Evolutionary conservation across 2,797 vertebrate genomes (phyloP), one percentile per base, ranked within the genome.

Genomic region (Cryptoblepharus egeriae): DNA sequence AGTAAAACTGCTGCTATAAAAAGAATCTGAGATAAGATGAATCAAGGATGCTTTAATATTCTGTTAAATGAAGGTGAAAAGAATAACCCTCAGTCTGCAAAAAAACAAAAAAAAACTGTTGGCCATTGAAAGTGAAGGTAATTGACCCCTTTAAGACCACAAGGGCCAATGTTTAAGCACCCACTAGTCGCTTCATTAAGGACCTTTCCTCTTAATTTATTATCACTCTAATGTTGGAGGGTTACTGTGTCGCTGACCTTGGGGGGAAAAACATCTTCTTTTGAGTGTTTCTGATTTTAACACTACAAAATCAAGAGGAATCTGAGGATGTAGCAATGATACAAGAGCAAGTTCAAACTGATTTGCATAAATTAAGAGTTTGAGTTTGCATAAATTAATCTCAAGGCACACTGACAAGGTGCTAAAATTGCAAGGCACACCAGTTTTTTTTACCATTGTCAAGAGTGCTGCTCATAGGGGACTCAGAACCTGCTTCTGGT

Each of bases 321-420:
- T 85, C 32, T 57, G 16, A 60, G 13, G 12, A 45, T 57, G 16
- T 37, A 13, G n/a, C 85, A 78, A 85, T 91, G 88, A 77, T 35
- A 60, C 42, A 81, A 45, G 63, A 68, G 37, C 30, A 68, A 86
- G 77, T 85, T 88, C 82, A 83, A 82, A 80, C 35, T 81, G 75
- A 65, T 77, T 71, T 89, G 37, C 60, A 42, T 79, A 76, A 79
- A n/a, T n/a, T n/a, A n/a, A n/a, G n/a, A n/a, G n/a, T n/a, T n/a
- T n/a, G n/a, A n/a, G n/a, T n/a, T n/a, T n/a, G n/a, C n/a, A n/a
- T n/a, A n/a, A n/a, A n/a, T n/a, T n/a, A n/a, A n/a, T n/a, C n/a
- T n/a, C n/a, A n/a, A n/a, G n/a, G n/a, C n/a, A n/a, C n/a, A n/a
- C n/a, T n/a, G n/a, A n/a, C n/a, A n/a, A n/a, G n/a, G n/a, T n/a